These are phyloP conservation scores for Bicyclus anynana DNA, from an alignment of 1,140 invertebrate genomes.

Conservation along the genomic window DNA sequence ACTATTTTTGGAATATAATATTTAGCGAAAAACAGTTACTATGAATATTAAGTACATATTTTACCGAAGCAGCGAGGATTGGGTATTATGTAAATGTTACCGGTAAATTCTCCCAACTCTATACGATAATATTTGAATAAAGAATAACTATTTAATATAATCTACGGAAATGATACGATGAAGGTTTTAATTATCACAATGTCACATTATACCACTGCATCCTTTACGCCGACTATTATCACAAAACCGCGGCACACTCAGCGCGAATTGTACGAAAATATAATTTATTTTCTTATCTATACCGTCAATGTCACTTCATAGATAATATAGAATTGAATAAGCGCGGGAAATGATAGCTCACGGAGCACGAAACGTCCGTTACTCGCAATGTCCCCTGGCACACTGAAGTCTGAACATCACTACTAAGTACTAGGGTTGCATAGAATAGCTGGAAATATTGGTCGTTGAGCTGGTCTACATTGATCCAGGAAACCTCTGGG, in stretches of 20 bases:
- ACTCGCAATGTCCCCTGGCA: conserved; percentile 10
- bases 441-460: conserved; percentile 5
- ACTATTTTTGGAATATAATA: no score
- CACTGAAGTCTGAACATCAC: conserved; percentile 22
- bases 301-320: conserved; percentile 12
- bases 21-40: no score
- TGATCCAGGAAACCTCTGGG: neutral
- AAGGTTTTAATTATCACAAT: neutral
- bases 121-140: neutral
- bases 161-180: neutral
- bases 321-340: conserved; percentile 16
- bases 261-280: neutral
- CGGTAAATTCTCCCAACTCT: neutral
- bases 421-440: conserved; percentile 7
- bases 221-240: conserved; percentile 13
- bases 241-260: neutral
- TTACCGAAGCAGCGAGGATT: neutral
- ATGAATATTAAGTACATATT: no score
- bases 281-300: neutral
- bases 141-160: neutral
- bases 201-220: conserved; percentile 1
- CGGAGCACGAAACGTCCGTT: conserved; percentile 12
- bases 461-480: neutral
- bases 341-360: conserved; percentile 16
- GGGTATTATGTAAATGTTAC: neutral